phyloP scores from a whole-genome alignment of 2,888 invertebrate genomes.

The Sarcophaga subvicina region DNA sequence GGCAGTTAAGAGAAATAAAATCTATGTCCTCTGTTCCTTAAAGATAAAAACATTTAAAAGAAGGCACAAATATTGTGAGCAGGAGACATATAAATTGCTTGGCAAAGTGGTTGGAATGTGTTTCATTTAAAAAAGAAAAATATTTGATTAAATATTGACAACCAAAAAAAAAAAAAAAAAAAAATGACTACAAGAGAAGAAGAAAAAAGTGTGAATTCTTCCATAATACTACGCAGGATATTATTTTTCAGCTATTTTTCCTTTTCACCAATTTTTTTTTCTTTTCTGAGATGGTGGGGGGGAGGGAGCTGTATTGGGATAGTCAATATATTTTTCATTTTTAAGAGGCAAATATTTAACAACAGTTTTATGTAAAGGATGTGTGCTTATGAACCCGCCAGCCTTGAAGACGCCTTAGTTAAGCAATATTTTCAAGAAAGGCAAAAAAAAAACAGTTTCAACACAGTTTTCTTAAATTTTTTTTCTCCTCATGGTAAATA shows the following conservation, averaged over 20 bases:
- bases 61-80: background rate
- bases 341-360: constrained; percentile 33
- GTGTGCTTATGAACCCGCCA: background rate
- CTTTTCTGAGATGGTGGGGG: too few species aligned
- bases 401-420: background rate
- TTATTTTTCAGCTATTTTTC: constrained; percentile 26
- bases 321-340: constrained; percentile 19
- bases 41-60: background rate
- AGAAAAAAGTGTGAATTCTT: constrained; percentile 13
- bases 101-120: constrained; percentile 51
- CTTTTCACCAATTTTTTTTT: background rate
- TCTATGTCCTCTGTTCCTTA: background rate
- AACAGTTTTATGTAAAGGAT: background rate
- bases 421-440: background rate
- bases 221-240: constrained; percentile 30
- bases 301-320: too few species aligned
- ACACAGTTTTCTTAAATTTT: background rate
- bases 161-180: background rate
- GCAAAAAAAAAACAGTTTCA: background rate
- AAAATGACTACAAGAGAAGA: background rate
- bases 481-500: background rate
- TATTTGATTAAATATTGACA: constrained; percentile 58
- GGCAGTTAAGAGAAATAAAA: constrained; percentile 6
- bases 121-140: constrained; percentile 48
- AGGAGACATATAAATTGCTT: constrained; percentile 52